Base-by-base conservation (phyloP, 2,797 vertebrate genomes). In the Lycodopsis pacificus region DNA sequence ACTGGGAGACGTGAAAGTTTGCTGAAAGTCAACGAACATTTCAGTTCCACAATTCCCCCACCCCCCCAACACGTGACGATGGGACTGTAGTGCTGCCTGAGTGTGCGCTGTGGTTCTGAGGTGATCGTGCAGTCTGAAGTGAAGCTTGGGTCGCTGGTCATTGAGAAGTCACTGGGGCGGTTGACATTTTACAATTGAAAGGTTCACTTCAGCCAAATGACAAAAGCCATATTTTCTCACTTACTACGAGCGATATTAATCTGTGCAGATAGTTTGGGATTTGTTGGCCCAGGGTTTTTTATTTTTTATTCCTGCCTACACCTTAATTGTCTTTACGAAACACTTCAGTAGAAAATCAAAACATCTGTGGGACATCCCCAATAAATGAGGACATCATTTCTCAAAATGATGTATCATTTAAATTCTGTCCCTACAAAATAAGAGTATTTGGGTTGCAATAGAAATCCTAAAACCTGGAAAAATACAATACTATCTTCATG, bases 161-260 rank as follows among this genome's bases (percentile, higher is more conserved):
- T 34, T 79, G 30, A 57, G 70, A 46, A 73, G 64, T 57, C 25
- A 61, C 8, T 1, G 51, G 13, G 42, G 44, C 36, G 38, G 63
- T 1, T 46, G 57, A 66, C 36, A 36, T 53, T 51, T 63, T 72
- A 7, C 46, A 73, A 34, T 69, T 25, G 34, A 65, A 78, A 40
- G 71, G 62, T 65, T 73, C 48, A 56, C 44, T 79, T 74, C 66
- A 84, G 34, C 15, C 13, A 62, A 66, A 69, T 40, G 4, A 65
- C 0, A 20, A 59, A 46, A 68, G 20, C 20, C 2, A 6, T 2
- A 20, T 72, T 48, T 71, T 58, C 57, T 49, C 8, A 30, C 38
- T 38, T 7, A 34, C 36, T 44, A 6, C 42, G 14, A 9, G 1
- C 10, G 25, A 4, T 7, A 9, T 17, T 10, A 0, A 53, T 20